Evolutionary conservation across 2,888 invertebrate species (phyloP), one percentile per base, ranked within the genome.

Genomic region (Andrena haemorrhoa): DNA sequence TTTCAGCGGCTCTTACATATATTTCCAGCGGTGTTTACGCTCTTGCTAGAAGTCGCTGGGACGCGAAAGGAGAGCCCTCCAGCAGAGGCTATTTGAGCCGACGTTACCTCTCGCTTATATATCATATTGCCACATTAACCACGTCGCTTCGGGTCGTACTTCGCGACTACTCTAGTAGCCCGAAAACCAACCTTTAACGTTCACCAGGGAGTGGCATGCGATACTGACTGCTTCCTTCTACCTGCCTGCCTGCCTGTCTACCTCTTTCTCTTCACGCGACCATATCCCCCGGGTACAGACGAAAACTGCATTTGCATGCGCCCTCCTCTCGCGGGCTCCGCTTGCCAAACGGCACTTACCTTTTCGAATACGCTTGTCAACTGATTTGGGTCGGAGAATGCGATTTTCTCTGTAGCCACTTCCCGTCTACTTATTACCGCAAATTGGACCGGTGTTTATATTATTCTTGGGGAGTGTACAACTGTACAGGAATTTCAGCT

Each of bases 71-170:
- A 65, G 65, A 66, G 53, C 82, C 71, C 74, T 66, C 31, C 73
- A 87, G 86, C 88, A 73, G 82, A 61, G 87, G 88, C 85, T 89
- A 86, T 87, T 86, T 73, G 75, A 75, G 56, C 80, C 84, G 80
- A 83, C 80, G 63, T 86, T 86, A 78, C 72, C 84, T 86, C 68
- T 58, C 73, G 85, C 87, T 82, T 89, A 84, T 90, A 92, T 89
- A 90, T 92, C 91, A 92, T 90, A 89, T 90, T 86, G 90, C 90
- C 90, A 89, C 91, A 90, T 92, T 92, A 90, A 89, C 86, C 86
- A 86, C 85, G 88, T 91, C 88, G 86, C 88, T 87, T 89, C 89
- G 86, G 85, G 90, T 86, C 75, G 66, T 84, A 64, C 77, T 70
- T 80, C 72, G 49, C 75, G 85, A 86, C 86, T 86, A 86, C 89